phyloP scores from a whole-genome alignment of 2,888 invertebrate genomes.

The Parnassius orleans region DNA sequence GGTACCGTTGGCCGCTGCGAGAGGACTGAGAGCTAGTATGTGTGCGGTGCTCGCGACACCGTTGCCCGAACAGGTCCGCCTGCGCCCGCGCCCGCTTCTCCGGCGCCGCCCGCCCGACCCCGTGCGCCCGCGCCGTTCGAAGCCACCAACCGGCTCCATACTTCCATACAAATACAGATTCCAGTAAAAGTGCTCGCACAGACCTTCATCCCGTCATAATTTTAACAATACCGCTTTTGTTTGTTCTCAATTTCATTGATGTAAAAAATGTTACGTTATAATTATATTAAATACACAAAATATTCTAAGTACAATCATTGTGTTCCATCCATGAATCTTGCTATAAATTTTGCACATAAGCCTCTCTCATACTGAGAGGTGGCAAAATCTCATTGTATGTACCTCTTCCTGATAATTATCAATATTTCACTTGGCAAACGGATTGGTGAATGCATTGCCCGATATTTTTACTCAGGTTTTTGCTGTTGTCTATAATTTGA shows the following conservation, averaged over 20 bases:
- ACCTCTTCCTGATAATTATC: too few relatives aligned
- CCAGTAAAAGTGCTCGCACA: conserved; percentile 76
- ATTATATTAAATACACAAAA: too few relatives aligned
- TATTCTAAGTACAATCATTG: too few relatives aligned
- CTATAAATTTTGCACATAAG: too few relatives aligned
- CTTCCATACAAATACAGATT: conserved; percentile 51
- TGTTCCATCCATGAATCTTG: too few relatives aligned
- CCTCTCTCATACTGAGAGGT: too few relatives aligned
- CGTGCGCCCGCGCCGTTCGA: conserved; percentile 54
- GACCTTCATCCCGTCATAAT: conserved; percentile 45
- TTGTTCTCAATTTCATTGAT: conserved; percentile 11
- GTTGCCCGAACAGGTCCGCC: conserved; percentile 78
- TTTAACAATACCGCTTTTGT: conserved; percentile 41
- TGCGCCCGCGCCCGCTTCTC: conserved; percentile 62
- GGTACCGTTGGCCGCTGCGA: conserved; percentile 78
- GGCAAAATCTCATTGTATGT: too few relatives aligned
- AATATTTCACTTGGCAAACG: too few relatives aligned
- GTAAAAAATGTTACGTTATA: conserved; percentile 2
- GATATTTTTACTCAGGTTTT: too few relatives aligned
- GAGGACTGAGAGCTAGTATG: conserved; percentile 71
- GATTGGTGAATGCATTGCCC: too few relatives aligned
- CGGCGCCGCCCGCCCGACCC: conserved; percentile 46
- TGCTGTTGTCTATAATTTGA: too few relatives aligned
- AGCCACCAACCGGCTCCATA: conserved; percentile 39
- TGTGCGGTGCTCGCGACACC: conserved; percentile 67